These are phyloP conservation scores for Oryzaephilus surinamensis DNA, from an alignment of 1,140 invertebrate genomes.

Conservation along the genomic window DNA sequence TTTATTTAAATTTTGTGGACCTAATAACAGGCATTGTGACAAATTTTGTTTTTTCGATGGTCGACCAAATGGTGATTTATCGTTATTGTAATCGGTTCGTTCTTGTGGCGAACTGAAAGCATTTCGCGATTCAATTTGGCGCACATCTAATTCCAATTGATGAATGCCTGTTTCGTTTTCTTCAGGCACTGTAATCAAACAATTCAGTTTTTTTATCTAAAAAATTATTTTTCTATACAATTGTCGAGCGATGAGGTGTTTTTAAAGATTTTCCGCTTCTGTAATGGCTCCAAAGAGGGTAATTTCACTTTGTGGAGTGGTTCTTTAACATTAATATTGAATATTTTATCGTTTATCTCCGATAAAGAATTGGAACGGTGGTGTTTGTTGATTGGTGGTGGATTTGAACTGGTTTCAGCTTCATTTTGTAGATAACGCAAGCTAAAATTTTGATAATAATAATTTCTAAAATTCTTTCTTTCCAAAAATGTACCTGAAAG, in stretches of 20 bases:
- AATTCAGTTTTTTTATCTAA: conserved; percentile 3
- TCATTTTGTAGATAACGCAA: conserved; percentile 38
- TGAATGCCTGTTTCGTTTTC: conserved; percentile 22
- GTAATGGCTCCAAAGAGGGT: conserved; percentile 27
- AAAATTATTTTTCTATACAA: conserved; percentile 18
- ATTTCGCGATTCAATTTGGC: conserved; percentile 22
- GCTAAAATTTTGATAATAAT: conserved; percentile 24
- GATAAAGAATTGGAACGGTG: conserved; percentile 25
- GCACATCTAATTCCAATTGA: no score
- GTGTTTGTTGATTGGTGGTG: conserved; percentile 10
- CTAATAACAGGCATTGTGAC: conserved; percentile 30
- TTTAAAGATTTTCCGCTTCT: conserved; percentile 29
- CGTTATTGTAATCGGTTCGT: conserved; percentile 25
- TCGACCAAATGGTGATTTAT: conserved; percentile 20
- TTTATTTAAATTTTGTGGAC: conserved; percentile 33
- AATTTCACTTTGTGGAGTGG: conserved; percentile 26
- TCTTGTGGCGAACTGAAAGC: conserved; percentile 36
- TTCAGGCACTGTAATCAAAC: conserved; percentile 31
- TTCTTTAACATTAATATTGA: conserved; percentile 31
- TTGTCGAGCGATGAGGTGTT: conserved; percentile 33
- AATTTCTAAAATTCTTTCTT: background rate
- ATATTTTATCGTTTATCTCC: conserved; percentile 29
- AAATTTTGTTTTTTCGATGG: conserved; percentile 26
- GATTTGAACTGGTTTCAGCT: conserved; percentile 22
- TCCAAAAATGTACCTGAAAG: conserved; percentile 52